Conservation (phyloP, 2,797 vertebrate genomes). For the Aulostomus chinensis region DNA sequence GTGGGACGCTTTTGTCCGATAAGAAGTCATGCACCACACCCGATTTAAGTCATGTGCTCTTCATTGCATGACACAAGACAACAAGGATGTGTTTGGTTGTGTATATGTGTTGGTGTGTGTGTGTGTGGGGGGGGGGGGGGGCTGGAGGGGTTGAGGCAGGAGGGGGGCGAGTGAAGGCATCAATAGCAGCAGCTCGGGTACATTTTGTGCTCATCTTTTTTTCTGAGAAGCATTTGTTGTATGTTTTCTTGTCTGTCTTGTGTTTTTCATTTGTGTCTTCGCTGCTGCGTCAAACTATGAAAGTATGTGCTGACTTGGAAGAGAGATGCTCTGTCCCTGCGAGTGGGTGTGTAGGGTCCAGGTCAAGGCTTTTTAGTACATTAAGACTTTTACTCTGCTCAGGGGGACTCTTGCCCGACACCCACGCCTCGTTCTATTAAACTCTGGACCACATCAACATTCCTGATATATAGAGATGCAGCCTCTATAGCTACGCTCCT, state of each 20-base stretch:
- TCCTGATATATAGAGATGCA: slow-evolving; percentile 49
- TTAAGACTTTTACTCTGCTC: slow-evolving; percentile 63
- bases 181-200: slow-evolving; percentile 16
- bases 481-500: slow-evolving; percentile 22
- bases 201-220: slow-evolving; percentile 31
- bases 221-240: slow-evolving; percentile 15
- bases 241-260: slow-evolving; percentile 12
- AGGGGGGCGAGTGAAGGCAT: slow-evolving; percentile 10
- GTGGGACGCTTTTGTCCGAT: slow-evolving; percentile 74
- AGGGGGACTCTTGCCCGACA: slow-evolving; percentile 51
- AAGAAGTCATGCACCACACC: slow-evolving; percentile 69
- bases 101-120: slow-evolving; percentile 29
- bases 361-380: slow-evolving; percentile 67
- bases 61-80: slow-evolving; percentile 64
- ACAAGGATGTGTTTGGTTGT: slow-evolving; percentile 55
- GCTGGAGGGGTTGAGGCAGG: no score
- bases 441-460: slow-evolving; percentile 61
- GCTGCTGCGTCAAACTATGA: slow-evolving; percentile 30
- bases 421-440: slow-evolving; percentile 56
- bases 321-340: slow-evolving; percentile 42
- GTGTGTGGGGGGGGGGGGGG: no score
- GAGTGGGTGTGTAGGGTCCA: slow-evolving; percentile 68
- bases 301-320: slow-evolving; percentile 42
- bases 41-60: slow-evolving; percentile 77
- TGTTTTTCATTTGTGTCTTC: slow-evolving; percentile 26